A percentile compares a stretch with the other conserved stretches of the same genome.
phyloP scores from a whole-genome alignment of 2,888 invertebrate species.

The Agrochola litura region DNA sequence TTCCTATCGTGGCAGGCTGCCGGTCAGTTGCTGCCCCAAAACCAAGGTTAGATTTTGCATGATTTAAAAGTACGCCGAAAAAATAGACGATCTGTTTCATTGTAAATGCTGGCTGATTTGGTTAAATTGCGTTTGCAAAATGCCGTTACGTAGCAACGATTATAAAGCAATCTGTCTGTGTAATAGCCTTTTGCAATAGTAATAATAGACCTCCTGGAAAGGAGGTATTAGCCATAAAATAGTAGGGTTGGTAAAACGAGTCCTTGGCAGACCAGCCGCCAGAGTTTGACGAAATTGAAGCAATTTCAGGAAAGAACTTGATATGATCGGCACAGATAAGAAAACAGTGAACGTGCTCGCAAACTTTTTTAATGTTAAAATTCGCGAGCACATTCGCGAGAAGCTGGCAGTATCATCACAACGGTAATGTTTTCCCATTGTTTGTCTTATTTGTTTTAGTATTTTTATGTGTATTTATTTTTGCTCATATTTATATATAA shows the following conservation, averaged over 20 bases:
- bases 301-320: neutral
- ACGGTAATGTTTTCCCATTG: too few relatives aligned
- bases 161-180: conserved; percentile 35
- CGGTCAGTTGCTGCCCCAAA: conserved; percentile 72
- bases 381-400: too few relatives aligned
- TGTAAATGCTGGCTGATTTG: conserved; percentile 12
- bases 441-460: too few relatives aligned
- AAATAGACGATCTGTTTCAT: conserved; percentile 7
- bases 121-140: conserved; percentile 19
- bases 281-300: neutral
- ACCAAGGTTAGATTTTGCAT: conserved; percentile 75
- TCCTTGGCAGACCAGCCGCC: neutral
- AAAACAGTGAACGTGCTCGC: too few relatives aligned
- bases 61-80: conserved; percentile 36
- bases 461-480: too few relatives aligned
- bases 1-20: conserved; percentile 62
- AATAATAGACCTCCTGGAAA: conserved; percentile 25
- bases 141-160: conserved; percentile 27
- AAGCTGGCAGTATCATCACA: too few relatives aligned
- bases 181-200: conserved; percentile 21
- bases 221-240: neutral
- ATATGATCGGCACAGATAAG: neutral
- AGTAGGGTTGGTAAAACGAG: neutral
- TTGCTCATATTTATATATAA: too few relatives aligned
- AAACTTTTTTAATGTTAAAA: too few relatives aligned